Evolutionary conservation across 2,888 invertebrate genomes (phyloP).

Genomic region (Salpingus planirostris): DNA sequence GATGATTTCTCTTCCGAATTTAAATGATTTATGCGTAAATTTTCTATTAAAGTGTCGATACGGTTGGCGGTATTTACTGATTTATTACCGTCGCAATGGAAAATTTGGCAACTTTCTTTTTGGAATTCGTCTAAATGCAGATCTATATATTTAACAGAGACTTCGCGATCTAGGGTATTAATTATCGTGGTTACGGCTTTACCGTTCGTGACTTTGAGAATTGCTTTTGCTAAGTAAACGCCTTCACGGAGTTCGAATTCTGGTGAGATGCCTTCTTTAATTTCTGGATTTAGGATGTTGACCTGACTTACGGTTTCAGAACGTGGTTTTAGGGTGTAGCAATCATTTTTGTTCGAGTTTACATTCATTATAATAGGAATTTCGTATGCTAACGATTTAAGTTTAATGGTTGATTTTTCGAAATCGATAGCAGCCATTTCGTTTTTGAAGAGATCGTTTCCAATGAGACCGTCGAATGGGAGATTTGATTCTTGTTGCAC

Average conservation of each 20-base stretch:
- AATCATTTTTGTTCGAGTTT: conserved; percentile 4
- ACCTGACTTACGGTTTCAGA: conserved; percentile 14
- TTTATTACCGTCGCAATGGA: not conserved
- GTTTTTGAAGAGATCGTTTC: conserved; percentile 16
- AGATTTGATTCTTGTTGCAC: conserved; percentile 7
- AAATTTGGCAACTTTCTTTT: not conserved
- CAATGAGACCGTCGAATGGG: conserved; percentile 18
- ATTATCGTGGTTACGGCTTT: conserved; percentile 14
- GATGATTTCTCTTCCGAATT: conserved; percentile 18
- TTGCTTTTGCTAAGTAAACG: conserved; percentile 14
- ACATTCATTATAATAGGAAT: conserved; percentile 5
- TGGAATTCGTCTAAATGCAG: conserved; percentile 3
- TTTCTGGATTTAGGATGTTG: conserved; percentile 13
- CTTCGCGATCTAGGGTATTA: conserved; percentile 6
- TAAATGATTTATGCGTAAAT: conserved; percentile 16
- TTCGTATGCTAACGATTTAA: conserved; percentile 7
- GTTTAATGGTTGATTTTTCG: conserved; percentile 5
- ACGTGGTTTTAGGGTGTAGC: conserved; percentile 6
- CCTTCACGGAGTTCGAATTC: conserved; percentile 11
- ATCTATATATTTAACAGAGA: conserved; percentile 3
- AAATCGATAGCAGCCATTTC: conserved; percentile 13
- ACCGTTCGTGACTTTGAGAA: conserved; percentile 11
- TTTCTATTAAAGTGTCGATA: conserved; percentile 8
- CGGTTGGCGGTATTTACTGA: not conserved
- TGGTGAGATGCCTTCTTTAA: conserved; percentile 15